Percentiles rank a stretch among this genome's conserved stretches.
Conservation (phyloP, 2,888 invertebrate species). For the Metopia argyrocephala region DNA sequence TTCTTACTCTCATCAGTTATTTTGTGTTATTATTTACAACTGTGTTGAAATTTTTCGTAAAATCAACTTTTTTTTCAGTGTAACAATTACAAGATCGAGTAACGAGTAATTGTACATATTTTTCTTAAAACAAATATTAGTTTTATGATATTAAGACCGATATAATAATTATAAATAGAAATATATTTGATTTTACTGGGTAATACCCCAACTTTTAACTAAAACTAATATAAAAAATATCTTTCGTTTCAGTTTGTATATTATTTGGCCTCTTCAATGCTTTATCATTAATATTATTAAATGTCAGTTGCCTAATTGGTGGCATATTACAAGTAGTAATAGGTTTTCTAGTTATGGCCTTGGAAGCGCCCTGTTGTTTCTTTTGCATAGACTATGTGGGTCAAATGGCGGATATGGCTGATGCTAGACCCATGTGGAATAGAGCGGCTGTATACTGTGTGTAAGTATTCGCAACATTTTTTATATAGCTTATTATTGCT, state of each 20-base stretch:
- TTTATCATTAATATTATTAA: constrained; percentile 82
- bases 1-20: no score
- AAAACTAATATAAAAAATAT: background rate
- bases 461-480: constrained; percentile 81
- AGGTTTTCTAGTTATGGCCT: constrained; percentile 91
- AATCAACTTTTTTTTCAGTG: no score
- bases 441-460: constrained; percentile 90
- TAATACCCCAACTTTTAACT: no score
- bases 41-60: no score
- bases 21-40: no score
- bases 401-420: constrained; percentile 89
- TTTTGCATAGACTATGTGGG: constrained; percentile 97
- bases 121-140: no score
- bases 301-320: constrained; percentile 84
- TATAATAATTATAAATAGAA: no score
- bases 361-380: constrained; percentile 98
- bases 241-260: constrained; percentile 86
- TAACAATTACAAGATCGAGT: no score
- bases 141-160: no score
- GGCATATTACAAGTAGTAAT: constrained; percentile 93
- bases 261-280: constrained; percentile 89
- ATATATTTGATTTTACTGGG: no score
- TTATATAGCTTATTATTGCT: background rate
- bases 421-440: constrained; percentile 92
- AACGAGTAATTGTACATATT: no score